Base-by-base conservation (phyloP, 2,113 vertebrate species). In the Australoheros scitulus region DNA sequence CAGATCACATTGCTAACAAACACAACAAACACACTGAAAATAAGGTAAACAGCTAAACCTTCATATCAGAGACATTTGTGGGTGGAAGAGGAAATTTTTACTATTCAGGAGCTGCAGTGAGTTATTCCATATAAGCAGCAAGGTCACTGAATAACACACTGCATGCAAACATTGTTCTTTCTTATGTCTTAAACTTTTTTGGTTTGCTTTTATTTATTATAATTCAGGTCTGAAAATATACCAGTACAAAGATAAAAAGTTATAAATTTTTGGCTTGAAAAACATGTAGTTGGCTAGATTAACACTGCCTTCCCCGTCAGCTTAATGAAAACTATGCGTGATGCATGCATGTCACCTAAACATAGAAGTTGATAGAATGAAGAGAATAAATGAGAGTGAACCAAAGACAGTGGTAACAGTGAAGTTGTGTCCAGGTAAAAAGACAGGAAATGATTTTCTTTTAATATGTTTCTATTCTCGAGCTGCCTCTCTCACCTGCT, bases 401-500 rank as follows among this genome's bases (percentile, higher is more conserved):
- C 56, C 70, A 4, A 50, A 68, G n/a, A 22, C 6, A 18, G 13
- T 15, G 5, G 26, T 6, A 1, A 60, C 34, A 8, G 3, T 6
- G 47, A 70, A 22, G 5, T 29, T 60, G 24, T 15, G 6, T 76
- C 32, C 65, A 56, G 41, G 38, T 58, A 63, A 56, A 77, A 14
- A 13, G 55, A 47, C 11, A 50, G 47, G 50, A 76, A 41, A 13
- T 74, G 3, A 22, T 55, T 63, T 65, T 22, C 4, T 43, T 43
- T 86, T 1, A 83, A 59, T 75, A 52, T 61, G 41, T 64, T 86
- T 87, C 75, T 86, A 57, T 87, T 90, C 72, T 80, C 22, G 78
- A 80, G 64, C 60, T 79, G 72, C 17, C n/a, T 64, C 63, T 84
- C 34, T 81, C 47, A 57, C 77, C 61, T 34, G 72, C 80, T 87